Conservation (phyloP, 2,888 invertebrate species). For the Aphelenchoides bicaudatus region DNA sequence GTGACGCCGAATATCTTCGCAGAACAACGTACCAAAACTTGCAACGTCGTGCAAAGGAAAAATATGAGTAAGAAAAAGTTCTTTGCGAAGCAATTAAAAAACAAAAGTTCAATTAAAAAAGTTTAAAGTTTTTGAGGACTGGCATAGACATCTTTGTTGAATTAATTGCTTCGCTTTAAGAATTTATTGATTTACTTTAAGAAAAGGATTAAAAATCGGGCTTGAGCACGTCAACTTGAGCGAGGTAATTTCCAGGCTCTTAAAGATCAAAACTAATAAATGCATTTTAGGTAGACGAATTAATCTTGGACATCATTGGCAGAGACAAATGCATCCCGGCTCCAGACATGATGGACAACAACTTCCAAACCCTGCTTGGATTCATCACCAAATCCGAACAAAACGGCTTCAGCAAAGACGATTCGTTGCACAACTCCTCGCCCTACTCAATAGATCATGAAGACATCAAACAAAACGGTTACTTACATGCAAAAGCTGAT, state of each 20-base stretch:
- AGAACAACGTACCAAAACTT: constrained; percentile 16
- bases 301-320: constrained; percentile 5
- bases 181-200: too few species aligned
- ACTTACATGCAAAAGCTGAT: too few species aligned
- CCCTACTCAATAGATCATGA: too few species aligned
- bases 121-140: too few species aligned
- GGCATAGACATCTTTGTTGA: too few species aligned
- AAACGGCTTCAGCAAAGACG: too few species aligned
- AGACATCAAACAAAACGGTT: too few species aligned
- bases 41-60: constrained; percentile 17
- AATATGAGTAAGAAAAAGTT: too few species aligned
- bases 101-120: too few species aligned
- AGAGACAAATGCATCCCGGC: not conserved
- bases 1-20: constrained; percentile 14
- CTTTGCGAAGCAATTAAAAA: too few species aligned
- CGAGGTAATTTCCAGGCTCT: not conserved
- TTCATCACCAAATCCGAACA: not conserved
- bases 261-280: not conserved
- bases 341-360: not conserved
- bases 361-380: constrained; percentile 5
- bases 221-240: not conserved
- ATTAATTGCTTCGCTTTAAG: too few species aligned
- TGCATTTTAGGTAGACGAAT: constrained; percentile 4
- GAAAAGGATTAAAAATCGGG: not conserved
- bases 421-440: too few species aligned